phyloP scores from a whole-genome alignment of 2,113 vertebrate genomes.

The Geococcyx californianus region DNA sequence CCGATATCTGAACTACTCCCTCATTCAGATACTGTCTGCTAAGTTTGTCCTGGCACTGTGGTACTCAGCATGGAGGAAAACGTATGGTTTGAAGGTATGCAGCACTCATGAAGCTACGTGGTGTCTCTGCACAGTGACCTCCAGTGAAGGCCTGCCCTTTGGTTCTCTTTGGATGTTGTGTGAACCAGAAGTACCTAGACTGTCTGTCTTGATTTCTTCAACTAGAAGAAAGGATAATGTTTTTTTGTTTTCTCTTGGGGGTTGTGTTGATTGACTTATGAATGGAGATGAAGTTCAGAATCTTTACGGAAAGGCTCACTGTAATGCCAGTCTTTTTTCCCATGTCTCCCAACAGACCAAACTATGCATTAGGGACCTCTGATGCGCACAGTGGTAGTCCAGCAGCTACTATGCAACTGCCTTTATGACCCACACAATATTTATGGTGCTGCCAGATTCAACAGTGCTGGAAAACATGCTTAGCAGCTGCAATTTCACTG shows the following conservation, averaged over 20 bases:
- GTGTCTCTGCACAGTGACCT: not conserved
- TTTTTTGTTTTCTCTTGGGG: not conserved
- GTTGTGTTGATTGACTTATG: not conserved
- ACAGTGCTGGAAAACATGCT: not conserved
- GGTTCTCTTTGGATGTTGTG: not conserved
- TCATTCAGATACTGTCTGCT: not conserved
- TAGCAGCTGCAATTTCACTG: not conserved
- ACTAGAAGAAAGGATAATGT: not conserved
- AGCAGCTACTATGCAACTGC: not conserved
- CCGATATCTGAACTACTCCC: not conserved
- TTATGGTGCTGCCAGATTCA: not conserved
- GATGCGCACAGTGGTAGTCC: not conserved
- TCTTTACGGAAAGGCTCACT: not conserved
- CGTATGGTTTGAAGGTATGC: not conserved
- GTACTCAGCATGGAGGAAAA: not conserved
- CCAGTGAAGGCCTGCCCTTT: not conserved
- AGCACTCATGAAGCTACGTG: accelerated
- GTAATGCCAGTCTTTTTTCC: not conserved
- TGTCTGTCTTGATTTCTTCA: not conserved
- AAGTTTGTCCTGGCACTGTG: not conserved
- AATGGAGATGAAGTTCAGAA: not conserved
- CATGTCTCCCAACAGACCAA: not conserved
- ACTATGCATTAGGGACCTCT: not conserved
- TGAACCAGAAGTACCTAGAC: not conserved
- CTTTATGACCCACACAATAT: not conserved